Evolutionary conservation across 2,888 invertebrate genomes (phyloP).

Genomic region (Hecatera dysodea): DNA sequence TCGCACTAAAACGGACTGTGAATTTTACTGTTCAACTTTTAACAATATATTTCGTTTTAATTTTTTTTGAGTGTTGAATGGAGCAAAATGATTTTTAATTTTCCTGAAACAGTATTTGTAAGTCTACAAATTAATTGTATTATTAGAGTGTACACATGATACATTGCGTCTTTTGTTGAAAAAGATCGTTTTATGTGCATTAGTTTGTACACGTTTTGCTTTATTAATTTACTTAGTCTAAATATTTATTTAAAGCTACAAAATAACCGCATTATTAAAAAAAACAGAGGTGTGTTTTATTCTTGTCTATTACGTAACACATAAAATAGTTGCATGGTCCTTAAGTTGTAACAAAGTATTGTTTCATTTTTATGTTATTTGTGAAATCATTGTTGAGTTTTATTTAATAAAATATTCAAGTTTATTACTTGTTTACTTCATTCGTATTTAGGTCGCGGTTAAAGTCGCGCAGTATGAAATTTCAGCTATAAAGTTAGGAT

Average conservation of each 20-base stretch:
- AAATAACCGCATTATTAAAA: conserved; percentile 59
- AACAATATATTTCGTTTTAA: conserved; percentile 39
- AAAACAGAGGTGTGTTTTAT: conserved; percentile 69
- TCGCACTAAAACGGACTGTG: conserved; percentile 3
- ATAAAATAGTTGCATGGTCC: conserved; percentile 75
- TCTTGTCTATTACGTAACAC: conserved; percentile 66
- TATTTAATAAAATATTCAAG: conserved; percentile 85
- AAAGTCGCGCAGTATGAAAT: conserved; percentile 13
- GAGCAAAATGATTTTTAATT: conserved; percentile 45
- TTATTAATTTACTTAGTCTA: conserved; percentile 64
- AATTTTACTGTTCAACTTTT: conserved; percentile 28
- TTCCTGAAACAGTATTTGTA: conserved; percentile 53
- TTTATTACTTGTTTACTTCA: conserved; percentile 62
- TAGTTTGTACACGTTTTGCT: conserved; percentile 72
- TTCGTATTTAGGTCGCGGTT: conserved; percentile 14
- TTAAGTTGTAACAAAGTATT: conserved; percentile 76
- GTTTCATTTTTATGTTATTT: conserved; percentile 81
- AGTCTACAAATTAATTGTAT: conserved; percentile 47
- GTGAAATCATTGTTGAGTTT: conserved; percentile 89
- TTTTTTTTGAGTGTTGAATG: conserved; percentile 24
- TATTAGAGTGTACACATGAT: conserved; percentile 74
- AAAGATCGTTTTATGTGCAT: conserved; percentile 81
- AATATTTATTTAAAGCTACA: conserved; percentile 57
- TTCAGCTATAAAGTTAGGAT: conserved; percentile 23
- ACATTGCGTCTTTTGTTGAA: conserved; percentile 81